Base-by-base conservation (phyloP, 1,140 invertebrate genomes). In the Sesamia nonagrioides region DNA sequence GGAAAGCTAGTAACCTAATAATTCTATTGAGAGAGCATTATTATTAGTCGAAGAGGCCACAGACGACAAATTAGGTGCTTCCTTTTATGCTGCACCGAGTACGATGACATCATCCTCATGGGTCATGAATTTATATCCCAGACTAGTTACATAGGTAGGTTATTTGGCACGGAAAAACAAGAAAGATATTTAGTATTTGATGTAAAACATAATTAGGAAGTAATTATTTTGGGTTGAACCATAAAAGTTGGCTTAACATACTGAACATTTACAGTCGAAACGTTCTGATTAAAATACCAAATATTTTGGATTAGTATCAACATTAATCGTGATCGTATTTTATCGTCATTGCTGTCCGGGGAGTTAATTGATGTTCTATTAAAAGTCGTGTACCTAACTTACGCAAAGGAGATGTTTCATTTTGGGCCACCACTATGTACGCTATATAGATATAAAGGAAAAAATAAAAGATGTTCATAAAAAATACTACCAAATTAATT, bases 11-110 rank as follows among this genome's bases (percentile, higher is more conserved):
- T 52, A 56, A 48, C 54, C 27, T 9, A 48, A 77, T 68, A 77
- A 15, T 71, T 18, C 18, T 50, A 72, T 45, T 6, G 17, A 35
- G 45, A 75, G 27, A 56, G n/a, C 35, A 76, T 63, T 68, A 81
- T 78, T 74, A 42, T 15, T 42, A 73, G 40, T 71, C 69, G 42
- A 77, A 60, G 45, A 72, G 75, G 73, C 81, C 81, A 82, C 81
- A 68, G 63, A 79, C 77, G 77, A 76, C 77, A 79, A 81, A 85
- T 83, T 82, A 85, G 77, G 81, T 45, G 73, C 83, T 79, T 85
- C 83, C 83, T 77, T 79, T 79, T 27, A 78, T 77, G 81, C 52
- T 71, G 50, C 76, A n/a, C 9, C 35, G 52, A 37, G 11, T 58
- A 3, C 48, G 40, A 66, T 82, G 78, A 80, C 80, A 84, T 80